These are phyloP conservation scores for Recurvirostra avosetta DNA, from an alignment of 2,113 vertebrate genomes.

Conservation along the genomic window DNA sequence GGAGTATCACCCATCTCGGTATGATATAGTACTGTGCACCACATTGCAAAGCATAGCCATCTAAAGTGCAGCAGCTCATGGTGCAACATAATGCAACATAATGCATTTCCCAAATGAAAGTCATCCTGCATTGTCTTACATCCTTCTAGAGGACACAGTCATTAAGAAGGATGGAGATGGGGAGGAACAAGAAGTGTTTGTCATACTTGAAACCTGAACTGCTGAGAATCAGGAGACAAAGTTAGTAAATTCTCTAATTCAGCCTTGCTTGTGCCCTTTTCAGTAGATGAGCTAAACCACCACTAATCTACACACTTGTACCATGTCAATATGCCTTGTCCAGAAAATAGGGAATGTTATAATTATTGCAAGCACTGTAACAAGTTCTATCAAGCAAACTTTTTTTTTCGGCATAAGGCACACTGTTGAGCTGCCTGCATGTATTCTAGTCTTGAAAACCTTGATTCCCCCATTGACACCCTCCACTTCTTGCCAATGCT, in stretches of 20 bases:
- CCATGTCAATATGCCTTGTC: not conserved
- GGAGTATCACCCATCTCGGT: not conserved
- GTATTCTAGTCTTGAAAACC: not conserved
- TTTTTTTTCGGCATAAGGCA: not conserved
- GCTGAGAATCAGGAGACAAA: not conserved
- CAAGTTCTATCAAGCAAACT: not conserved
- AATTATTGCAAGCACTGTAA: not conserved
- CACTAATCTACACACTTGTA: not conserved
- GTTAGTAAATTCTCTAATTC: not conserved
- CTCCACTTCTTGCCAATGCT: not conserved
- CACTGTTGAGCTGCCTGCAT: not conserved
- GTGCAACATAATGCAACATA: too few relatives aligned
- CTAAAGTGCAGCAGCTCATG: not conserved
- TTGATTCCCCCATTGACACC: not conserved
- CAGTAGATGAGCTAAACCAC: not conserved
- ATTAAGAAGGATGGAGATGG: not conserved
- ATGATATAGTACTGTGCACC: not conserved
- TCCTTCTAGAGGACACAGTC: not conserved
- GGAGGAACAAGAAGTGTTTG: not conserved
- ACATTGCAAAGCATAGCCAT: not conserved
- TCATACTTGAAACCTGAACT: not conserved
- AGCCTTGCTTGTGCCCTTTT: not conserved
- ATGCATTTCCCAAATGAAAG: not conserved
- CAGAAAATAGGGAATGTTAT: not conserved
- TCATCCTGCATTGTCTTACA: not conserved